Percentiles rank a stretch among this genome's conserved stretches.
Evolutionary conservation across 2,113 vertebrate species (phyloP).

Genomic region (Chaenogobius annularis): DNA sequence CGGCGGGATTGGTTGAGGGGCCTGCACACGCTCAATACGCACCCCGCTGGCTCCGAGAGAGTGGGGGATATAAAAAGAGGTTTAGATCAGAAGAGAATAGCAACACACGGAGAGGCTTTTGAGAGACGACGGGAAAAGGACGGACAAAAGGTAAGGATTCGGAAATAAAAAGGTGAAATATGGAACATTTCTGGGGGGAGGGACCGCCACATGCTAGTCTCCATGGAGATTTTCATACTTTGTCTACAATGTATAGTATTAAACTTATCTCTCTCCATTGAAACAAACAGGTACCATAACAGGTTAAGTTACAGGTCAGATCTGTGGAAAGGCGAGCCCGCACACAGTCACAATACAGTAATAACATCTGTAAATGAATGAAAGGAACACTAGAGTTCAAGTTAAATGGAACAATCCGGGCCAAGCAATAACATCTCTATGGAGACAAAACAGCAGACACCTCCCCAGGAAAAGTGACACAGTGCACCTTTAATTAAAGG

Average conservation of each 20-base stretch:
- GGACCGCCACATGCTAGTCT: neutral
- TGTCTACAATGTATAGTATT: neutral
- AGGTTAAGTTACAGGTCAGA: neutral
- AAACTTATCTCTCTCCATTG: too few species aligned
- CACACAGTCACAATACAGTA: neutral
- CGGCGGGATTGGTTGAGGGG: neutral
- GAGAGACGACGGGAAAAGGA: neutral
- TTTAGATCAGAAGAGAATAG: neutral
- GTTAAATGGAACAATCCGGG: too few species aligned
- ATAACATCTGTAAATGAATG: neutral
- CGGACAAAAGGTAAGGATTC: neutral
- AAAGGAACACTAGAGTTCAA: neutral
- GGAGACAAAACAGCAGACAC: too few species aligned
- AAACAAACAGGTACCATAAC: neutral
- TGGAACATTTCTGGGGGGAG: neutral
- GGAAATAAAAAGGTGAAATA: neutral
- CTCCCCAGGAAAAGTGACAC: too few species aligned
- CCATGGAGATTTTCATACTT: neutral
- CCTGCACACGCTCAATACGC: neutral
- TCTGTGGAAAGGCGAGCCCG: neutral
- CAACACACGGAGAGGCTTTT: neutral
- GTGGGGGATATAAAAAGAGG: conserved; percentile 14
- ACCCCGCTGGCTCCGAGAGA: neutral
- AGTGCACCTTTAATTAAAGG: too few species aligned
- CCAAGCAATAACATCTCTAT: too few species aligned